A percentile compares a stretch with the other conserved stretches of the same genome.
Evolutionary conservation across 2,797 vertebrate genomes (phyloP).

Genomic region (Sphenopsis melanotis): DNA sequence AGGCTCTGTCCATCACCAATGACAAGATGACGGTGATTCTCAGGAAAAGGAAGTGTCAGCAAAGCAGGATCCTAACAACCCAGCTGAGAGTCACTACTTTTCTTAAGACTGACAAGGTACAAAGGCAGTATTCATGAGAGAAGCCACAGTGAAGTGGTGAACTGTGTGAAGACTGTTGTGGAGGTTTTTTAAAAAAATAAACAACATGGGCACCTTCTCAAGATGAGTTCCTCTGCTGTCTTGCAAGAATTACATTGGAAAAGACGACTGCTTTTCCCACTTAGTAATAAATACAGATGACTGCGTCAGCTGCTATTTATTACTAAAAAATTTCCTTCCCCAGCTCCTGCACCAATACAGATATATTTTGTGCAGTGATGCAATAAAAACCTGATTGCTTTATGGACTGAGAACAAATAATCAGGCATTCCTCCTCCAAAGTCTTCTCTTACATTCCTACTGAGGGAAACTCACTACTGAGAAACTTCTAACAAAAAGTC

Average conservation of each 20-base stretch:
- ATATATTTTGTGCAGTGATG: background rate
- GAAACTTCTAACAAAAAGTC: background rate
- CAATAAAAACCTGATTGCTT: background rate
- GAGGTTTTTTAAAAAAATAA: background rate
- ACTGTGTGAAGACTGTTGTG: background rate
- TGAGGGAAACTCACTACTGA: background rate
- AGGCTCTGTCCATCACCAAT: background rate
- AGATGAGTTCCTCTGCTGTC: background rate
- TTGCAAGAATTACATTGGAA: background rate
- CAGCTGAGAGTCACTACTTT: background rate
- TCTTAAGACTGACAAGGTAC: background rate
- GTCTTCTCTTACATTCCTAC: background rate
- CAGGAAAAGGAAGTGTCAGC: background rate
- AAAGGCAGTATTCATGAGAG: background rate
- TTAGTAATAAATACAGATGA: background rate
- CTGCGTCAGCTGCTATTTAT: background rate
- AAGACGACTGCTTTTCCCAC: background rate
- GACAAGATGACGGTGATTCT: background rate
- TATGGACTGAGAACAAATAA: background rate
- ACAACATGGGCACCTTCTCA: background rate
- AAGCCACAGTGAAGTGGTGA: background rate
- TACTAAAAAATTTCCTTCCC: background rate
- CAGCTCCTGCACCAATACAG: background rate
- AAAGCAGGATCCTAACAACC: background rate
- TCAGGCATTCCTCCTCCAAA: background rate